Percentiles rank a stretch among this genome's conserved stretches.
phyloP scores from a whole-genome alignment of 2,888 invertebrate genomes.

The Cantharis rustica region DNA sequence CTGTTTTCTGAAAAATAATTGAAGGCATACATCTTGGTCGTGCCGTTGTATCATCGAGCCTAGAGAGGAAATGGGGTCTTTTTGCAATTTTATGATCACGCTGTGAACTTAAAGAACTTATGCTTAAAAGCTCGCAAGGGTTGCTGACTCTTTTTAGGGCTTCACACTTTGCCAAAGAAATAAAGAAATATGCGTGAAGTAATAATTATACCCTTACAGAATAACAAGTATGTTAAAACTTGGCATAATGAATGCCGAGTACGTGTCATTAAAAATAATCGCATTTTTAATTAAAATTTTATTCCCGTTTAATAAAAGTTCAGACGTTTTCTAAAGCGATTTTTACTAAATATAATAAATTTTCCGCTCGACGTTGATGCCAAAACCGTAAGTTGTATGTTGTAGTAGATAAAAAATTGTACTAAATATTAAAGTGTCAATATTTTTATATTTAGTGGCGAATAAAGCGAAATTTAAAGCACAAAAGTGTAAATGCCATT shows the following conservation, averaged over 20 bases:
- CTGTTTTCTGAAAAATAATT: constrained; percentile 28
- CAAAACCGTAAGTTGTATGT: neutral
- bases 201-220: constrained; percentile 31
- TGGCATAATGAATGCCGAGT: neutral
- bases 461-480: neutral
- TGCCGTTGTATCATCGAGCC: constrained; percentile 20
- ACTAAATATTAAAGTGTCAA: neutral
- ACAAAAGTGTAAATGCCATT: neutral
- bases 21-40: constrained; percentile 25
- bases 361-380: neutral
- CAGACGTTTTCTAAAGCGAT: neutral
- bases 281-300: neutral
- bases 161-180: constrained; percentile 33
- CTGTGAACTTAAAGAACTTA: constrained; percentile 36
- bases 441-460: neutral
- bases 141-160: constrained; percentile 33
- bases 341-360: neutral
- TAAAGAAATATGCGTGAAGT: constrained; percentile 37
- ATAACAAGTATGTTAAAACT: constrained; percentile 5
- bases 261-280: neutral
- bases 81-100: constrained; percentile 35
- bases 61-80: constrained; percentile 27
- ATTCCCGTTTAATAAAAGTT: neutral
- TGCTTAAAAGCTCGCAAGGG: constrained; percentile 34
- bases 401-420: neutral